A percentile compares a stretch with the other conserved stretches of the same genome.
These are phyloP conservation scores for Platyscapa corneri DNA, from an alignment of 1,140 invertebrate genomes.

Conservation along the genomic window DNA sequence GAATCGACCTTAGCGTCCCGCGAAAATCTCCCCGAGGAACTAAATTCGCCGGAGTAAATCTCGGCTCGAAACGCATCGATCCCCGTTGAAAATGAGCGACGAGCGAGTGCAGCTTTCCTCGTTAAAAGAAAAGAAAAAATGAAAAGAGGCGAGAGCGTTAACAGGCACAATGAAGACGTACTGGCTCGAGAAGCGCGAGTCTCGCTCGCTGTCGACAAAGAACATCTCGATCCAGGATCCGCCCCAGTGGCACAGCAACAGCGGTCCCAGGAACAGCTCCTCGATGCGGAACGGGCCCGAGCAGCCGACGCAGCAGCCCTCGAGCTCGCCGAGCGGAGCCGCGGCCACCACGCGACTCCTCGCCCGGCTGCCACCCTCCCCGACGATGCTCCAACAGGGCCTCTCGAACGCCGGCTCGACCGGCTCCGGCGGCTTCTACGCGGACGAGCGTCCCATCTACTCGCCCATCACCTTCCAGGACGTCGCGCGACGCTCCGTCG, in stretches of 20 bases:
- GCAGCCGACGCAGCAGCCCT: neutral
- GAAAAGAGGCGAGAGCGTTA: neutral
- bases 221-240: slow-evolving; percentile 67
- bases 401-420: neutral
- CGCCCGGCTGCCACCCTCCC: slow-evolving; percentile 14
- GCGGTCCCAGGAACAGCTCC: neutral
- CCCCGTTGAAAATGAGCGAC: neutral
- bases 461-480: slow-evolving; percentile 90
- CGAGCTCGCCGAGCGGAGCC: neutral
- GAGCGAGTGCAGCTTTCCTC: no score
- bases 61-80: neutral
- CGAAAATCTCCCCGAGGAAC: neutral
- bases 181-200: slow-evolving; percentile 85
- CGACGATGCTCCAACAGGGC: neutral
- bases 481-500: slow-evolving; percentile 83
- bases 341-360: neutral
- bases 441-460: slow-evolving; percentile 81
- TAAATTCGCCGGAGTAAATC: neutral
- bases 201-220: slow-evolving; percentile 74
- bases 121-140: neutral
- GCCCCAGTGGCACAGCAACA: slow-evolving; percentile 67
- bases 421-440: slow-evolving; percentile 58
- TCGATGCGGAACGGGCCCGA: neutral
- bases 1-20: neutral
- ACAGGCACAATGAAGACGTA: slow-evolving; percentile 94